Evolutionary conservation across 2,113 vertebrate genomes (phyloP).

Genomic region (Willisornis vidua): DNA sequence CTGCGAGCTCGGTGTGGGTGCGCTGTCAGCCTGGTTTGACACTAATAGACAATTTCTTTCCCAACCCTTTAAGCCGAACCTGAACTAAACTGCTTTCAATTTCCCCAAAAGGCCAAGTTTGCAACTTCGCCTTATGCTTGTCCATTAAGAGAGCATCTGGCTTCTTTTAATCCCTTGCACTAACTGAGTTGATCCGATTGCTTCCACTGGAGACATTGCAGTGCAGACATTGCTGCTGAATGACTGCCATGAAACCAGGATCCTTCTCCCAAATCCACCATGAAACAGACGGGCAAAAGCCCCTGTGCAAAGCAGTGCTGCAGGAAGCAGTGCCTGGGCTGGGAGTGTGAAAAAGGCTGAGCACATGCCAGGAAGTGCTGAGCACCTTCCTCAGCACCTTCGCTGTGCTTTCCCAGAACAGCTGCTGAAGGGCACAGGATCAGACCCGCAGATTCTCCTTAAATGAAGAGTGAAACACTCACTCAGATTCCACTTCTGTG

Average conservation of each 20-base stretch:
- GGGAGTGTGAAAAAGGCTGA: background rate
- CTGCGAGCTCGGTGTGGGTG: background rate
- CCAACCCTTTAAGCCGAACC: conserved; percentile 3
- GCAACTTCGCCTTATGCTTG: conserved; percentile 18
- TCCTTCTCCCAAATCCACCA: background rate
- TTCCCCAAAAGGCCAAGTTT: conserved; percentile 36
- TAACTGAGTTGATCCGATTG: conserved; percentile 8
- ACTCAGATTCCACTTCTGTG: background rate
- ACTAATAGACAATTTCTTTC: background rate
- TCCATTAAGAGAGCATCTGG: conserved; percentile 49
- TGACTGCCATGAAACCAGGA: background rate
- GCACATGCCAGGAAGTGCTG: background rate
- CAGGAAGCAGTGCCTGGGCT: background rate
- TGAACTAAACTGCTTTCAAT: conserved; percentile 38
- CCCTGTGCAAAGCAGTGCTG: background rate
- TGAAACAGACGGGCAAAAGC: background rate
- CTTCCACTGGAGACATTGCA: background rate
- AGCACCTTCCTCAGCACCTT: background rate
- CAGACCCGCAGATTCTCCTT: background rate
- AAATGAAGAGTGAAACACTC: background rate
- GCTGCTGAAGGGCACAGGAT: background rate
- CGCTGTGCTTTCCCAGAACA: background rate
- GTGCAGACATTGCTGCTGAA: background rate
- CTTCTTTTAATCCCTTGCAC: conserved; percentile 35
- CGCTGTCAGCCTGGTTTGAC: background rate